A percentile compares a stretch with the other conserved stretches of the same genome.
Evolutionary conservation across 1,140 invertebrate genomes (phyloP).

Genomic region (Drosophila varians): DNA sequence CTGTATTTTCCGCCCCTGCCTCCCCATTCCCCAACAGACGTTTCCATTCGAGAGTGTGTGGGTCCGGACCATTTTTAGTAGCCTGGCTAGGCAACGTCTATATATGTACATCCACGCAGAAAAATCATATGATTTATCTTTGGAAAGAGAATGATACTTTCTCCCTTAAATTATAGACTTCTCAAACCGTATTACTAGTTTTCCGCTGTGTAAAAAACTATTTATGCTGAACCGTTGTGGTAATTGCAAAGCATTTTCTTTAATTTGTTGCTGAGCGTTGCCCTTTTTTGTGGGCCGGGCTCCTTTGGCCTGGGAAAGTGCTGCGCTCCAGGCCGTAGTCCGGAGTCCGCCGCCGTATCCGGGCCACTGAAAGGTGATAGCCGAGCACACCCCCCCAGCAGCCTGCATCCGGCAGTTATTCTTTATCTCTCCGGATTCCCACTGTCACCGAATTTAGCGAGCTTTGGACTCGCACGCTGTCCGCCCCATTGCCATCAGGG

Average conservation of each 20-base stretch:
- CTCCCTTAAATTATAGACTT: neutral
- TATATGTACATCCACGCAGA: constrained; percentile 35
- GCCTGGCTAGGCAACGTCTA: constrained; percentile 40
- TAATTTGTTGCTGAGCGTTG: constrained; percentile 28
- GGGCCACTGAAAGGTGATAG: constrained; percentile 34
- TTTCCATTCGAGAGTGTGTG: constrained; percentile 21
- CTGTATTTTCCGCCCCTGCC: neutral
- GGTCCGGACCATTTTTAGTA: constrained; percentile 77
- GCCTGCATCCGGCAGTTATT: constrained; percentile 25
- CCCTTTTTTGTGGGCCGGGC: constrained; percentile 61
- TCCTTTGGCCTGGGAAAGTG: constrained; percentile 41
- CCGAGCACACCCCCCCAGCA: neutral
- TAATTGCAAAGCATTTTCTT: constrained; percentile 54
- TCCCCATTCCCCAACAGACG: neutral
- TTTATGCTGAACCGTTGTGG: constrained; percentile 27
- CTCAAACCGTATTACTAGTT: no score
- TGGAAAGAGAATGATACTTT: neutral
- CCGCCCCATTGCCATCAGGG: neutral
- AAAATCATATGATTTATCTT: constrained; percentile 12
- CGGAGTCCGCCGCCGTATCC: constrained; percentile 13
- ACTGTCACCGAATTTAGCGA: constrained; percentile 33
- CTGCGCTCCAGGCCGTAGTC: no score
- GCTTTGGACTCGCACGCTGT: constrained; percentile 21
- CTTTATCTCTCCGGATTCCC: constrained; percentile 29
- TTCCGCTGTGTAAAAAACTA: neutral